Conservation (phyloP, 2,113 vertebrate species). For the Triplophysa tibetana region DNA sequence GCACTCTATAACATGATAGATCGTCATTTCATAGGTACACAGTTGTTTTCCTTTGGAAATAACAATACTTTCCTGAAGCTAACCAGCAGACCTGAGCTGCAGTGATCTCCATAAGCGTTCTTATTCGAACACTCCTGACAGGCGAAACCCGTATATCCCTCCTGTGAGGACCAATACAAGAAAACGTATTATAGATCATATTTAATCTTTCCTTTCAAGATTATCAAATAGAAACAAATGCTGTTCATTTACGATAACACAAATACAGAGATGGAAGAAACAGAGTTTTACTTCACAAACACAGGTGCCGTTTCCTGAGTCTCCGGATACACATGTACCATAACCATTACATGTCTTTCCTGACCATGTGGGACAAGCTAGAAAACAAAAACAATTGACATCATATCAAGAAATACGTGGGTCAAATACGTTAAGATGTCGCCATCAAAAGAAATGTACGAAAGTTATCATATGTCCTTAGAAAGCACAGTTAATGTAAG, state of each 20-base stretch:
- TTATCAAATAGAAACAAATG: neutral
- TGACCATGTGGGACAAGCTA: slow-evolving; percentile 86
- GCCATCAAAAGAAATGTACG: no score
- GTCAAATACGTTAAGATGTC: no score
- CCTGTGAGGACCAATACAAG: slow-evolving; percentile 65
- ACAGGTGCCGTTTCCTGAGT: slow-evolving; percentile 85
- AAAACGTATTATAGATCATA: neutral
- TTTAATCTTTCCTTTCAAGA: neutral
- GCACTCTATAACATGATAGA: slow-evolving; percentile 74
- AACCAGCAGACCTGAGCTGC: slow-evolving; percentile 79
- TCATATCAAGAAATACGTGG: no score
- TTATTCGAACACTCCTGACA: slow-evolving; percentile 84
- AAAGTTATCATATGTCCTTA: no score
- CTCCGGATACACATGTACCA: slow-evolving; percentile 84
- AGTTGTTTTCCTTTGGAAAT: neutral
- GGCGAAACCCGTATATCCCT: slow-evolving; percentile 81
- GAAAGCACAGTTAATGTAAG: no score
- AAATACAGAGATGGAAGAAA: neutral
- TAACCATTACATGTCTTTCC: slow-evolving; percentile 79
- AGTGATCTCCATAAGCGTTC: slow-evolving; percentile 78
- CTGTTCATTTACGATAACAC: neutral
- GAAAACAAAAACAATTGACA: slow-evolving; percentile 11
- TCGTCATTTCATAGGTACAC: neutral
- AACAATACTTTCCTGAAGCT: no score
- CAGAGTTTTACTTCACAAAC: slow-evolving; percentile 79